A percentile compares a stretch with the other conserved stretches of the same genome.
phyloP scores from a whole-genome alignment of 2,888 invertebrate species.

The Dendrolimus houi region DNA sequence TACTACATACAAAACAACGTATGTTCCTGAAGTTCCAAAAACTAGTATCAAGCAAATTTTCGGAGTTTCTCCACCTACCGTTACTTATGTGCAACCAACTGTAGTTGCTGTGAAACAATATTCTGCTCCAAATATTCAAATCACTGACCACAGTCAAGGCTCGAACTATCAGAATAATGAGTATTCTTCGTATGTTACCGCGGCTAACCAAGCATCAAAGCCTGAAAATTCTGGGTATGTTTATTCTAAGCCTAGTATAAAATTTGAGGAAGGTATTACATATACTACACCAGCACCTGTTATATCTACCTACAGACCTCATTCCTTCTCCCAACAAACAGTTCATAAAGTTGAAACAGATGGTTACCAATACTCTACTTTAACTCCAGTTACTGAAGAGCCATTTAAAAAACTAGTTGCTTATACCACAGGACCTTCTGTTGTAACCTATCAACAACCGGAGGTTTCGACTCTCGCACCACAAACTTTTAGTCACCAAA shows the following conservation, averaged over 20 bases:
- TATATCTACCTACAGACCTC: conserved; percentile 51
- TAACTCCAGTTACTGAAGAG: conserved; percentile 47
- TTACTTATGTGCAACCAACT: conserved; percentile 59
- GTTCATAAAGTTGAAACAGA: conserved; percentile 42
- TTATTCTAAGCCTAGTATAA: conserved; percentile 48
- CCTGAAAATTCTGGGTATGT: conserved; percentile 37
- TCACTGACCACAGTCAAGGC: conserved; percentile 43
- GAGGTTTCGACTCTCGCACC: conserved; percentile 38
- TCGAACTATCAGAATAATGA: conserved; percentile 34
- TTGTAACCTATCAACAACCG: conserved; percentile 36
- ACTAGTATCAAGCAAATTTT: conserved; percentile 62
- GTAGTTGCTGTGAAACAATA: conserved; percentile 39
- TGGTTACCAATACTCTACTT: conserved; percentile 46
- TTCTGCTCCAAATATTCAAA: conserved; percentile 35
- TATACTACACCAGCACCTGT: conserved; percentile 49
- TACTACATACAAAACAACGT: conserved; percentile 51
- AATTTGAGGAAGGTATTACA: conserved; percentile 54
- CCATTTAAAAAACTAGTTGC: conserved; percentile 59
- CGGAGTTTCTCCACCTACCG: conserved; percentile 54
- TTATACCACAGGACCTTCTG: conserved; percentile 54
- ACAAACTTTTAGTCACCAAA: conserved; percentile 49
- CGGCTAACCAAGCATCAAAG: conserved; percentile 13
- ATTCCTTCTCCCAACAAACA: conserved; percentile 51
- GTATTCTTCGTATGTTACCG: conserved; percentile 18
- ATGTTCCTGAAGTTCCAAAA: conserved; percentile 51